Evolutionary conservation across 2,888 invertebrate species (phyloP).

Genomic region (Limnephilus lunatus): DNA sequence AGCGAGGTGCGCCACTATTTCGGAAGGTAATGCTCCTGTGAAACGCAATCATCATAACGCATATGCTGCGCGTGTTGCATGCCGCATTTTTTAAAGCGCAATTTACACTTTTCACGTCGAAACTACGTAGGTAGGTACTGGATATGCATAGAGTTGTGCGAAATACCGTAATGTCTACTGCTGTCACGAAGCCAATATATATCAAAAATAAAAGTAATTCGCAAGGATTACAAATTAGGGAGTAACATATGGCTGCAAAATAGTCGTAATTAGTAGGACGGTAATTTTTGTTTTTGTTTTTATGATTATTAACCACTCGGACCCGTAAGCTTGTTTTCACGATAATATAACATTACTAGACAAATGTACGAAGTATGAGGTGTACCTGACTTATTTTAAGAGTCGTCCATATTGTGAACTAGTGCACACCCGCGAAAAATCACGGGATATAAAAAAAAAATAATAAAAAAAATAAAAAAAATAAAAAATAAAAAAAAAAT

Average conservation of each 20-base stretch:
- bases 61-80: neutral
- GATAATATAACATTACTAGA: no score
- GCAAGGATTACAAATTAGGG: neutral
- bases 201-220: neutral
- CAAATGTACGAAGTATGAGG: no score
- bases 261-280: neutral
- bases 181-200: neutral
- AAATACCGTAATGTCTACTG: neutral
- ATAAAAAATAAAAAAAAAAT: no score
- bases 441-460: no score
- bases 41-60: neutral
- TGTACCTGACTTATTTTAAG: no score
- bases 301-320: neutral
- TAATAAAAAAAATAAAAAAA: no score
- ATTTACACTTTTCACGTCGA: neutral
- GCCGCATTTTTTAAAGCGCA: neutral
- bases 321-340: no score
- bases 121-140: neutral
- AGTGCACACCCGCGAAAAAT: no score
- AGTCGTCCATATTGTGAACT: neutral
- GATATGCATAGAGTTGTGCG: neutral
- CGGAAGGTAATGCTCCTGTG: neutral
- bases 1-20: neutral
- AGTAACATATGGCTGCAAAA: neutral
- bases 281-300: neutral